phyloP scores from a whole-genome alignment of 2,888 invertebrate genomes.

The Parascotia fuliginaria region DNA sequence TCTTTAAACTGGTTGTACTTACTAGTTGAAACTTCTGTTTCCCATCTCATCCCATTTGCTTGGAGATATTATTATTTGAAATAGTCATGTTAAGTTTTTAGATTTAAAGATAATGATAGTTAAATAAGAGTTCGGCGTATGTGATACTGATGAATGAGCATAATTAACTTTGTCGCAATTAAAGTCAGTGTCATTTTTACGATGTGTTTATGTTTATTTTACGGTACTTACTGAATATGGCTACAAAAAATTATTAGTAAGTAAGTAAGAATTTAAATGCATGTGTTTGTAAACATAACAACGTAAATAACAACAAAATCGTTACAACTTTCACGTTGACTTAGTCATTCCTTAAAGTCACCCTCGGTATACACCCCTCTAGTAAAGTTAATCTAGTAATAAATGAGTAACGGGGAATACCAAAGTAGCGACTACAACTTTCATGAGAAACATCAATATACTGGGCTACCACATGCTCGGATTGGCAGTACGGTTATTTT shows the following conservation, averaged over 20 bases:
- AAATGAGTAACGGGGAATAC: conserved; percentile 63
- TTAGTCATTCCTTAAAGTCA: conserved; percentile 27
- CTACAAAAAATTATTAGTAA: background rate
- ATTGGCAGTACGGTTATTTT: background rate
- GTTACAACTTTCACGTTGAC: conserved; percentile 1
- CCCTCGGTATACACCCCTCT: conserved; percentile 40
- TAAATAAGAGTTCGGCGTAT: too few species aligned
- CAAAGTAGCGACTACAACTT: conserved; percentile 44
- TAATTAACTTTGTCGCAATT: too few species aligned
- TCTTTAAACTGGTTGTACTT: too few species aligned
- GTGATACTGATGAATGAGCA: too few species aligned
- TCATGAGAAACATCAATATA: conserved; percentile 37
- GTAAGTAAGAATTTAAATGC: background rate
- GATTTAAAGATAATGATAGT: too few species aligned
- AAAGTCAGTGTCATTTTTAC: too few species aligned
- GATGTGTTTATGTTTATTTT: background rate
- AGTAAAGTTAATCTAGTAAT: conserved; percentile 47
- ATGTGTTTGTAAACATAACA: background rate
- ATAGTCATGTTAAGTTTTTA: too few species aligned
- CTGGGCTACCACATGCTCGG: background rate
- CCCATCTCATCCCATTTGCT: too few species aligned
- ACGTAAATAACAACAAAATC: background rate
- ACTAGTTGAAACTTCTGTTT: too few species aligned
- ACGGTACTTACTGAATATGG: background rate
- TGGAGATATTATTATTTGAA: too few species aligned